Percentiles rank a stretch among this genome's conserved stretches.
Conservation (phyloP, 2,797 vertebrate genomes). For the Aeoliscus strigatus region DNA sequence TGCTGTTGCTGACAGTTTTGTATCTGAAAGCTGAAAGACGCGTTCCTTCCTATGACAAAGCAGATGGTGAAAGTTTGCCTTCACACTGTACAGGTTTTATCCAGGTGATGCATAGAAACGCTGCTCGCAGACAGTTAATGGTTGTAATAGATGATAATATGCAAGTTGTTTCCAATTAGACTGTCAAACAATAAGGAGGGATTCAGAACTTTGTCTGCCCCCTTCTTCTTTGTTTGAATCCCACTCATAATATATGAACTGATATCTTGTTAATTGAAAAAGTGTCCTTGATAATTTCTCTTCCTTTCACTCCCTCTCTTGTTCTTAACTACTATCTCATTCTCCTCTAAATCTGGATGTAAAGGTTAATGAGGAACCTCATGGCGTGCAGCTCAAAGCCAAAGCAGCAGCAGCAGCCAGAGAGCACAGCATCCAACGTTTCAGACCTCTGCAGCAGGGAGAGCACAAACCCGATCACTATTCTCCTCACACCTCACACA, state of each 20-base stretch:
- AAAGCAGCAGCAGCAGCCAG: slow-evolving; percentile 60
- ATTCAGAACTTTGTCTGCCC: background rate
- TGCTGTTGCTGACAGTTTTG: too few species aligned
- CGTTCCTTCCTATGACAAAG: too few species aligned
- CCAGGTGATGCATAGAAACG: too few species aligned
- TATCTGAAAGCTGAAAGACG: too few species aligned
- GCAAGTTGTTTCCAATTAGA: slow-evolving; percentile 10
- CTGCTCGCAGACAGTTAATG: too few species aligned
- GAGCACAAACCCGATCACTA: slow-evolving; percentile 43
- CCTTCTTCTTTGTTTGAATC: slow-evolving; percentile 1
- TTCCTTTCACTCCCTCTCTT: background rate
- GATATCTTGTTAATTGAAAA: too few species aligned
- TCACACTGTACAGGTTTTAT: too few species aligned
- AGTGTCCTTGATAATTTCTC: background rate
- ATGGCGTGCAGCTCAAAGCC: slow-evolving; percentile 64
- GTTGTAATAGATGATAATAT: slow-evolving; percentile 7
- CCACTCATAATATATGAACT: too few species aligned
- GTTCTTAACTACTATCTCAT: too few species aligned
- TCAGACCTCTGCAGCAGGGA: slow-evolving; percentile 75
- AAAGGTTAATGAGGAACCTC: slow-evolving; percentile 80
- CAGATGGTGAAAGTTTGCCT: too few species aligned
- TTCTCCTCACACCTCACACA: slow-evolving; percentile 4
- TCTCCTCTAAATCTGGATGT: slow-evolving; percentile 23
- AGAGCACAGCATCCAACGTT: slow-evolving; percentile 65
- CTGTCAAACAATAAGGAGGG: slow-evolving; percentile 13